Evolutionary conservation across 2,113 vertebrate genomes (phyloP).

Genomic region (Notothenia rossii): DNA sequence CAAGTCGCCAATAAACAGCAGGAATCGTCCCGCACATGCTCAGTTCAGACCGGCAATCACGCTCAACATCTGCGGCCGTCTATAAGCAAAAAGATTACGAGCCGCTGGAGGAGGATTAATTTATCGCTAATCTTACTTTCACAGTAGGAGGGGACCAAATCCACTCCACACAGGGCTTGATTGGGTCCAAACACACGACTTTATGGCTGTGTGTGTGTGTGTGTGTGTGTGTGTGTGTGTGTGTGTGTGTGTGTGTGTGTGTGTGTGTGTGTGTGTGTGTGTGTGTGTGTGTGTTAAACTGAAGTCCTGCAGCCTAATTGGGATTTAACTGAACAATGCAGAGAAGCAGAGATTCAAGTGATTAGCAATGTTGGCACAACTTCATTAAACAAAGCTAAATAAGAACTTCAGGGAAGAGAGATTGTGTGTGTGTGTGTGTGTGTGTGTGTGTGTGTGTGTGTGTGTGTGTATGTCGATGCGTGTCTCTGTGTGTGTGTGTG

Average conservation of each 20-base stretch:
- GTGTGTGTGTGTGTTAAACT: not conserved
- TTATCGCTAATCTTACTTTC: slow-evolving; percentile 67
- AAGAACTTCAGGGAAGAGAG: slow-evolving; percentile 27
- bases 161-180: slow-evolving; percentile 15
- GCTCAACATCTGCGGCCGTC: slow-evolving; percentile 72
- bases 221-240: too few species aligned
- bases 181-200: slow-evolving; percentile 8
- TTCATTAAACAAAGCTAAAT: slow-evolving; percentile 55
- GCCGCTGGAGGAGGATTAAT: slow-evolving; percentile 72
- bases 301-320: slow-evolving; percentile 40
- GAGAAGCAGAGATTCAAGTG: slow-evolving; percentile 51
- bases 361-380: slow-evolving; percentile 62
- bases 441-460: slow-evolving; percentile 10
- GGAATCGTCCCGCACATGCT: slow-evolving; percentile 29
- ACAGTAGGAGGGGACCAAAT: slow-evolving; percentile 41
- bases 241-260: not conserved
- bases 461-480: not conserved
- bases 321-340: slow-evolving; percentile 62
- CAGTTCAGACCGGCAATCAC: slow-evolving; percentile 52
- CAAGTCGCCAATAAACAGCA: slow-evolving; percentile 23
- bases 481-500: not conserved
- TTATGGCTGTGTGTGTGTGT: too few species aligned
- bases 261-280: not conserved
- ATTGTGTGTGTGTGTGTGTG: not conserved
- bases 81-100: slow-evolving; percentile 70